Evolutionary conservation across 2,113 vertebrate genomes (phyloP), one percentile per base, ranked within the genome.

Genomic region (Triplophysa rosa): DNA sequence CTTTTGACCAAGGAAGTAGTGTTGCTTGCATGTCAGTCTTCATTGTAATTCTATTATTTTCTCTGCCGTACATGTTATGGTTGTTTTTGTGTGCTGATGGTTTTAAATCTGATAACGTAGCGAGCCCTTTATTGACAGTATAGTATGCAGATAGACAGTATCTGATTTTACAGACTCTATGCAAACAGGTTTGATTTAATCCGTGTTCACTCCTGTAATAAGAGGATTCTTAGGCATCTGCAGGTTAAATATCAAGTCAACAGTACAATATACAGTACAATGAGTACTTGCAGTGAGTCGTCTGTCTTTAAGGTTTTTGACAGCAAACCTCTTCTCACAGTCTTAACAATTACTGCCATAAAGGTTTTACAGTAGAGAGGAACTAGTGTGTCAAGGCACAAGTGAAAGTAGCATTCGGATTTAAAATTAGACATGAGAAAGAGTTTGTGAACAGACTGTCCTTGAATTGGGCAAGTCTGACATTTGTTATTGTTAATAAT

Each of bases 291-390:
- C 49, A n/a, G 17, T 26, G 26, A 21, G 19, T 58, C 19, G 8
- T 10, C 19, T 7, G 42, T 11, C 40, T 49, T 47, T 19, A 47
- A 2, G 8, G 23, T 49, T 71, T 54, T 1, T 69, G 45, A 52
- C 45, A 52, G 9, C 14, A 68, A 26, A 13, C 5, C 6, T 8
- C 14, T 71, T 71, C 6, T 42, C 37, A 24, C 70, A 42, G 26
- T 16, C 19, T 45, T 73, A 12, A 73, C n/a, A 45, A 73, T 45
- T 73, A 21, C 54, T 42, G 14, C 56, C 12, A 61, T 61, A 61
- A 61, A 73, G 19, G n/a, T 45, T 74, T 45, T 74, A 26, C 8
- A 8, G 19, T 59, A 24, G 17, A 45, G 54, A 21, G n/a, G 54
- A 21, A 21, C 19, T 21, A 58, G n/a, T 58, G 37, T 37, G 11